phyloP scores from a whole-genome alignment of 1,140 invertebrate genomes.

The Nephotettix cincticeps region DNA sequence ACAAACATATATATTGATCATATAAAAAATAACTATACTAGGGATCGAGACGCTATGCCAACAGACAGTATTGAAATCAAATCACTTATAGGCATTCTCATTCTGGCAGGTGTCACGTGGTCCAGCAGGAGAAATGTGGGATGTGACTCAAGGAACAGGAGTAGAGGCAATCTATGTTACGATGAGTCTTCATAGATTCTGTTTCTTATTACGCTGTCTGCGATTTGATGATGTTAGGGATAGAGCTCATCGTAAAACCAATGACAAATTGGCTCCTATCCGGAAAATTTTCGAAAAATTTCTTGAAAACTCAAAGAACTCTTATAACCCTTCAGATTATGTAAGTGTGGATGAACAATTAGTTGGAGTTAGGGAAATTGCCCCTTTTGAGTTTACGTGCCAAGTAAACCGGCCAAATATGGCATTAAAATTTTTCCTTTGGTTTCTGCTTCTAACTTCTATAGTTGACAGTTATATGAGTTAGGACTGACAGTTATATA shows the following conservation, averaged over 20 bases:
- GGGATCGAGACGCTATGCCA: conserved; percentile 11
- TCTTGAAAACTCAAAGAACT: too few relatives aligned
- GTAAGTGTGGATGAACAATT: conserved; percentile 42
- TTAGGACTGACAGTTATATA: too few relatives aligned
- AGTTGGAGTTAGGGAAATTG: conserved; percentile 44
- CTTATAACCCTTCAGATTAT: too few relatives aligned
- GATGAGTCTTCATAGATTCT: conserved; percentile 34
- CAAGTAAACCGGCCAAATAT: conserved; percentile 47
- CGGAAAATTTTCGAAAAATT: conserved; percentile 3
- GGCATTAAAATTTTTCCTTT: conserved; percentile 46
- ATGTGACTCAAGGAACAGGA: conserved; percentile 26
- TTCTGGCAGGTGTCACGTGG: conserved; percentile 27
- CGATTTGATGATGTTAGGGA: conserved; percentile 32
- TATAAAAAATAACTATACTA: background rate
- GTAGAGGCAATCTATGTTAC: conserved; percentile 40
- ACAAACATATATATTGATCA: conserved; percentile 28
- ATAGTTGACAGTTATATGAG: background rate
- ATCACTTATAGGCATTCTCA: conserved; percentile 33
- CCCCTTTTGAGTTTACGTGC: conserved; percentile 46
- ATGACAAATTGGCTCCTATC: conserved; percentile 33
- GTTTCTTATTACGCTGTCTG: conserved; percentile 31
- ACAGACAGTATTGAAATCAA: conserved; percentile 27
- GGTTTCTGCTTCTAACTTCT: background rate
- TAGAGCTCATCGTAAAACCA: conserved; percentile 25
- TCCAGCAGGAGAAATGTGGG: conserved; percentile 22